Evolutionary conservation across 2,888 invertebrate species (phyloP).

Genomic region (Xiphydria camelus): DNA sequence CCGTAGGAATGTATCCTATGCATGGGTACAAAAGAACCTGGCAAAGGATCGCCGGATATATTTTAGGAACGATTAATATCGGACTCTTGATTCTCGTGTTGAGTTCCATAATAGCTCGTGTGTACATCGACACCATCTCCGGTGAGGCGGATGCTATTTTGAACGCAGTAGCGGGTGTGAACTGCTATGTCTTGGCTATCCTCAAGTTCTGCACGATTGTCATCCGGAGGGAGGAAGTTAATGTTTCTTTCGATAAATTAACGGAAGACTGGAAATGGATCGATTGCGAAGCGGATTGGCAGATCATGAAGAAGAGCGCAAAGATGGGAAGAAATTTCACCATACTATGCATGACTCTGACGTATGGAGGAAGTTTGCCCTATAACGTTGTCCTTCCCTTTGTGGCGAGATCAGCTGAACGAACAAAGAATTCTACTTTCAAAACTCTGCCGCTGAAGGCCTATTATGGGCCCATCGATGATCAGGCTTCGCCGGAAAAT

Average conservation of each 20-base stretch:
- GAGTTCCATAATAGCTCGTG: background rate
- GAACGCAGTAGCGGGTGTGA: conserved; percentile 35
- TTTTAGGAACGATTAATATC: background rate
- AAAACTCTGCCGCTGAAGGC: conserved; percentile 13
- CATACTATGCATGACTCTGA: background rate
- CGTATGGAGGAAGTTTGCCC: background rate
- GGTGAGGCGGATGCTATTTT: conserved; percentile 8
- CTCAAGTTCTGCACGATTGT: conserved; percentile 35
- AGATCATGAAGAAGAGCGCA: background rate
- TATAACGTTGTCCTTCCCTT: background rate
- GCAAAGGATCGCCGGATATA: too few relatives aligned
- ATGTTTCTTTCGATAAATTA: background rate
- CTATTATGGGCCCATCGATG: conserved; percentile 37
- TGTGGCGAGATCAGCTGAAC: too few relatives aligned
- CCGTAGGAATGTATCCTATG: too few relatives aligned
- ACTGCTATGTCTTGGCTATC: conserved; percentile 37
- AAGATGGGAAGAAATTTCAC: background rate
- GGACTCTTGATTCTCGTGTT: background rate
- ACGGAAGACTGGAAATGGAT: background rate
- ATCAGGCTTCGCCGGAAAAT: conserved; percentile 37
- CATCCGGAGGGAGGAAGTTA: conserved; percentile 11
- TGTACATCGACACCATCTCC: too few relatives aligned
- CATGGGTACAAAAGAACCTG: too few relatives aligned
- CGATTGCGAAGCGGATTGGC: background rate
- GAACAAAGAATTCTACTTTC: background rate